Base-by-base conservation (phyloP, 2,888 invertebrate species). In the Nemapogon koenigi region DNA sequence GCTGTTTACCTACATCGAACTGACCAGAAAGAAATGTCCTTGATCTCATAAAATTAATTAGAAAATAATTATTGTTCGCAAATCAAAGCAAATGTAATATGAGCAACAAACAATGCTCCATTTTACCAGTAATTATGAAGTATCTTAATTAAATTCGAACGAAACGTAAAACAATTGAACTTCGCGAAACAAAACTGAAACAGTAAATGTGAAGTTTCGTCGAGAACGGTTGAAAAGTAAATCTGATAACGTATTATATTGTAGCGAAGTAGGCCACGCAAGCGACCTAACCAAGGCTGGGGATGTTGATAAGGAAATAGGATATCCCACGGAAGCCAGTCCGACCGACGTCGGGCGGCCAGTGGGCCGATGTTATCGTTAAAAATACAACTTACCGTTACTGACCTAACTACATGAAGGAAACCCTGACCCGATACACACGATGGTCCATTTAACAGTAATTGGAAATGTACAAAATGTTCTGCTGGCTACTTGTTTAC, bases 311-410 rank as follows among this genome's bases (percentile, higher is more conserved):
- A 70, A 63, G 57, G 51, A 62, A 62, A 55, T 58, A 61, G 64
- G 55, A 63, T 65, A 62, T 62, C 54, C 63, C 57, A 58, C 61
- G 65, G 63, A 66, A 64, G 59, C 53, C 45, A 14, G 46, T 45
- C 55, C 58, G 56, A 56, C 55, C 50, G 45, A 40, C 46, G 47
- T 49, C 55, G n/a, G 52, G 56, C 52, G 50, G 56, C 15, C 11
- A 15, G 10, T 16, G 49, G 41, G 43, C 46, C 26, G 63, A 65
- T 66, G 55, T 38, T 62, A 62, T 66, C 62, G 41, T 43, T 39
- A 40, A 43, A 48, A 51, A 59, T 62, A 62, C 55, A 51, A 44
- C 48, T 46, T 46, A 46, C 52, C 49, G 43, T 44, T n/a, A n/a
- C 40, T 32, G 10, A 32, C 3, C 16, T 6, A n/a, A n/a, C n/a